These are phyloP conservation scores for Chelonia mydas DNA, from an alignment of 2,797 vertebrate species.

Conservation along the genomic window DNA sequence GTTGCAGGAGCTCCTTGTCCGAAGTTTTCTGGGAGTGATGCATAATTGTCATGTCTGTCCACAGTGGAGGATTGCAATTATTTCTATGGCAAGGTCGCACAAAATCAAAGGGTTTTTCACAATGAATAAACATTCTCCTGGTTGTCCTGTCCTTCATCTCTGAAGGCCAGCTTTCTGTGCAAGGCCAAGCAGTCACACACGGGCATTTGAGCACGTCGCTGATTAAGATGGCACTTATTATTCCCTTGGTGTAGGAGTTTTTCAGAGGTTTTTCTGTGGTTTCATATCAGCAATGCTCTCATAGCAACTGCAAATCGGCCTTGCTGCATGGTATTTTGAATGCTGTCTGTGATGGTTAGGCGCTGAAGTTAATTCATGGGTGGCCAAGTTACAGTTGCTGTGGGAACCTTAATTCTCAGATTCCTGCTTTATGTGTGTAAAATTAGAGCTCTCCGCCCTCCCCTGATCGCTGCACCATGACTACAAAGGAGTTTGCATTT, in stretches of 20 bases:
- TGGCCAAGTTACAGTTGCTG: conserved; percentile 75
- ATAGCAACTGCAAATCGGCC: neutral
- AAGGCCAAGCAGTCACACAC: neutral
- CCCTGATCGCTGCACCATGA: neutral
- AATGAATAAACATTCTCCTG: neutral
- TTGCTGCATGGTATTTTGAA: neutral
- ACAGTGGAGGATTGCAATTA: neutral
- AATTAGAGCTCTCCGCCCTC: conserved; percentile 29
- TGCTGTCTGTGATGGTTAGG: neutral
- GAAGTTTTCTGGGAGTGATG: too few species aligned
- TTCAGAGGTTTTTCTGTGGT: neutral
- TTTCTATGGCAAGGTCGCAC: neutral
- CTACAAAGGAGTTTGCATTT: neutral
- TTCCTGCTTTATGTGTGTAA: conserved; percentile 47
- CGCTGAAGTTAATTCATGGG: conserved; percentile 67
- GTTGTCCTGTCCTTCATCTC: neutral
- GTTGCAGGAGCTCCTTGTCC: neutral
- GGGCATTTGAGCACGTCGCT: neutral
- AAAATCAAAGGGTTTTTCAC: neutral
- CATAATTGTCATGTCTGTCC: neutral
- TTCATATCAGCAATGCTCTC: neutral
- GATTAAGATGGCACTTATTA: neutral
- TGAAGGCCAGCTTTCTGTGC: neutral
- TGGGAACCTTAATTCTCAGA: conserved; percentile 70
- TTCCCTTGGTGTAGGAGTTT: neutral